Base-by-base conservation (phyloP, 92 coral and sea anemone species). In the Muricea muricata region DNA sequence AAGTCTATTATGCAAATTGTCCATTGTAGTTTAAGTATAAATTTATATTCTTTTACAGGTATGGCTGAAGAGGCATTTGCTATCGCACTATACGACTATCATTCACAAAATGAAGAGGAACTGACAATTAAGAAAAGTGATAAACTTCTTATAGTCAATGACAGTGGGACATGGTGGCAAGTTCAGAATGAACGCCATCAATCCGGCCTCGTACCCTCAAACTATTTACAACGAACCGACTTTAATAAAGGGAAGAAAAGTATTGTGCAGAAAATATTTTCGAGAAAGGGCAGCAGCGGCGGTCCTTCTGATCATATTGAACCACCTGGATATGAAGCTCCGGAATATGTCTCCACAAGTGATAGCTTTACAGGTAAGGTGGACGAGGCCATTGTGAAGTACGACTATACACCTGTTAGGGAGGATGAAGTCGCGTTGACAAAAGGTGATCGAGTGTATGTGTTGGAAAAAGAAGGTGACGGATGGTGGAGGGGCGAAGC, bases 401-500 rank as follows among this genome's bases (percentile, higher is more conserved):
- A 88, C 83, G 85, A 70, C 21, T 97, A 92, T 73, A 87, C 90
- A 33, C 98, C 99, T 0, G 88, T 87, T 70, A 87, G 92, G 65
- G 92, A 91, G 15, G 99, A 97, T 80, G 99, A 97, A 79, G 91
- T 97, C 37, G 91, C 84, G 61, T 89, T 97, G 63, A 93, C 85
- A 31, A 92, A 94, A 37, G 97, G 97, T 14, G 98, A 97, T 84
- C 73, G 71, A 74, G 80, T 97, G 14, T 81, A 87, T 55, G 99
- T 97, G 42, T 73, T 97, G 76, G 99, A 97, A 78, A 97, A 92
- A 66, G 95, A 97, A 67, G 91, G 90, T 33, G 99, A 97, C 77
- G 99, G 99, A 0, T 96, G 99, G 99, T 96, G 99, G 99, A 90
- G 93, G 69, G 99, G 99, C 15, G 89, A 89, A 7, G 77, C 91